A percentile compares a stretch with the other conserved stretches of the same genome.
phyloP scores from a whole-genome alignment of 2,113 vertebrate genomes.

The Odontophorus gujanensis region DNA sequence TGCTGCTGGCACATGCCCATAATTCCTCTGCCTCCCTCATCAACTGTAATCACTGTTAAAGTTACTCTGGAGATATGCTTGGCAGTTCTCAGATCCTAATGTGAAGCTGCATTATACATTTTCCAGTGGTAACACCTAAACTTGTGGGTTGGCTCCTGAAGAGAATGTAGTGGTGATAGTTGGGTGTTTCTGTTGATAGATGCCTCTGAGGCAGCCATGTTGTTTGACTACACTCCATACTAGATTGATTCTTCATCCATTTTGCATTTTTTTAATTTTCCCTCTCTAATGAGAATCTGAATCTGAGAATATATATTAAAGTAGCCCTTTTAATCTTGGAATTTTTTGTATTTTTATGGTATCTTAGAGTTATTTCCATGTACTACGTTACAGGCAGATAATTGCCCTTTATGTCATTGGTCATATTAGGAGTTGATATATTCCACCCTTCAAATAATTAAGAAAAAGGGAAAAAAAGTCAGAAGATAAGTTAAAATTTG shows the following conservation, averaged over 20 bases:
- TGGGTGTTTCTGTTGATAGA: slow-evolving; percentile 35
- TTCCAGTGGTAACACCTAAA: slow-evolving; percentile 43
- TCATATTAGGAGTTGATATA: neutral
- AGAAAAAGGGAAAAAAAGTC: neutral
- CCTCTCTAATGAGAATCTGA: slow-evolving; percentile 1
- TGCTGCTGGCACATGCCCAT: slow-evolving; percentile 46
- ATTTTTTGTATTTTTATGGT: neutral
- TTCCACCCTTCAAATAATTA: neutral
- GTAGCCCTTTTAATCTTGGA: neutral
- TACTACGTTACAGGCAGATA: neutral
- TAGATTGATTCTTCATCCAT: neutral
- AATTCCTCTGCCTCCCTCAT: slow-evolving; percentile 39
- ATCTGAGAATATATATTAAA: neutral
- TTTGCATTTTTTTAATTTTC: neutral
- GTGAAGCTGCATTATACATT: slow-evolving; percentile 42
- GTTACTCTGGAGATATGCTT: slow-evolving; percentile 48
- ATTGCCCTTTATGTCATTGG: neutral
- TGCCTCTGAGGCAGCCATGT: neutral
- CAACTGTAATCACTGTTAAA: slow-evolving; percentile 63
- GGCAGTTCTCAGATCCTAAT: slow-evolving; percentile 12
- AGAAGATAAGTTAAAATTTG: neutral
- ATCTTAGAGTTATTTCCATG: neutral
- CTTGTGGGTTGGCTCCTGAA: slow-evolving; percentile 39
- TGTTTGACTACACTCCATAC: neutral
- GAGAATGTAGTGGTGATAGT: neutral